Evolutionary conservation across 1,140 invertebrate species (phyloP).

Genomic region (Saccostrea glomerata): DNA sequence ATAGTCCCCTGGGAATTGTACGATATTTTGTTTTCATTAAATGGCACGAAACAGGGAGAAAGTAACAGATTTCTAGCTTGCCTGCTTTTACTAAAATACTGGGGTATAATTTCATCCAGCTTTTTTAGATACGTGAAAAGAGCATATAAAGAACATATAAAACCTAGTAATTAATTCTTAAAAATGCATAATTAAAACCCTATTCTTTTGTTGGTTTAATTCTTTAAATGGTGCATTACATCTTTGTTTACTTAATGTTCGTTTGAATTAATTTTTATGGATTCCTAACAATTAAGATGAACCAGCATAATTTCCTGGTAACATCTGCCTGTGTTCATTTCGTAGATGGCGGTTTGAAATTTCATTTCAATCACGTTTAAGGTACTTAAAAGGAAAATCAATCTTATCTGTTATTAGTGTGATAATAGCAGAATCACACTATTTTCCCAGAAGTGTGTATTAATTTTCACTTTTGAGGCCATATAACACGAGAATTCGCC

Average conservation of each 20-base stretch:
- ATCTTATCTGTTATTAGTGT: not conserved
- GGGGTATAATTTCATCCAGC: too few relatives aligned
- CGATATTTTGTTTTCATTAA: not conserved
- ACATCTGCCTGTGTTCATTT: not conserved
- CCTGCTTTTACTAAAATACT: not conserved
- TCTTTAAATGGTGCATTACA: not conserved
- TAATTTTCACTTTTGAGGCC: conserved; percentile 13
- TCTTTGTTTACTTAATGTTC: not conserved
- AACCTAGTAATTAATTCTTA: too few relatives aligned
- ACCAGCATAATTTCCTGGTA: not conserved
- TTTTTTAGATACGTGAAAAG: too few relatives aligned
- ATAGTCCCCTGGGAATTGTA: not conserved
- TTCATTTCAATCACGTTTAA: not conserved
- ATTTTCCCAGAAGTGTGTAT: not conserved
- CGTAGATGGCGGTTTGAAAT: not conserved
- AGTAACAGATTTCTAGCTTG: not conserved
- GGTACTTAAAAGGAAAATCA: not conserved
- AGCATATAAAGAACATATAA: not conserved
- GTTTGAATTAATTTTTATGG: not conserved
- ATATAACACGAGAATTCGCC: not conserved
- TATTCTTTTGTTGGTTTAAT: not conserved
- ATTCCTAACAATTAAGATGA: not conserved
- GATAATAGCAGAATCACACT: not conserved
- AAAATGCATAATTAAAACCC: too few relatives aligned
- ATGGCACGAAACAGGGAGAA: not conserved